A percentile compares a stretch with the other conserved stretches of the same genome.
Conservation (phyloP, 2,113 vertebrate genomes). For the Forbesichthys agassizii region DNA sequence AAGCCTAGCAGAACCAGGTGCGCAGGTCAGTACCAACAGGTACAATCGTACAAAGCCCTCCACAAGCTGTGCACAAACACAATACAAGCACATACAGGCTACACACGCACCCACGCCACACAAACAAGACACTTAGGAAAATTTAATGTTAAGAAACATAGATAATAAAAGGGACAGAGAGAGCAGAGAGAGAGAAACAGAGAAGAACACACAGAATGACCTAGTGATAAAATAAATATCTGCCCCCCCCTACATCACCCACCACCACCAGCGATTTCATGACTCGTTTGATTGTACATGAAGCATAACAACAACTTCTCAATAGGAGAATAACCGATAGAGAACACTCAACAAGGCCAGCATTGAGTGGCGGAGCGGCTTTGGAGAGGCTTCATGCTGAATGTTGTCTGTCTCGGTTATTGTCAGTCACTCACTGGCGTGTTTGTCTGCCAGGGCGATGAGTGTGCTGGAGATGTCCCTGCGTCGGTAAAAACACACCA, state of each 20-base stretch:
- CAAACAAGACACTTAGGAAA: neutral
- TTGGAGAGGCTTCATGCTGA: neutral
- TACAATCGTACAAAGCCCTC: neutral
- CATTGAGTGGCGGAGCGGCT: neutral
- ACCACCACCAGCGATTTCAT: slow-evolving; percentile 21
- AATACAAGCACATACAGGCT: slow-evolving; percentile 1
- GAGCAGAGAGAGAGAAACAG: slow-evolving; percentile 5
- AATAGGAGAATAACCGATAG: slow-evolving; percentile 14
- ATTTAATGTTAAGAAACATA: neutral
- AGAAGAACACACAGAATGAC: neutral
- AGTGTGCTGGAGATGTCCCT: slow-evolving; percentile 95
- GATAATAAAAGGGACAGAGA: neutral
- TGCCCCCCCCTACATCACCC: neutral
- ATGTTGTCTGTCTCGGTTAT: slow-evolving; percentile 15
- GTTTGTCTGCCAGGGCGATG: slow-evolving; percentile 96
- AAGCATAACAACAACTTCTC: slow-evolving; percentile 15
- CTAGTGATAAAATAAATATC: slow-evolving; percentile 25
- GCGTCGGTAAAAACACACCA: slow-evolving; percentile 97
- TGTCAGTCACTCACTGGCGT: slow-evolving; percentile 88
- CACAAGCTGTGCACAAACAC: slow-evolving; percentile 11
- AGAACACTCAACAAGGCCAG: neutral
- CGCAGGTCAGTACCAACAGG: slow-evolving; percentile 22
- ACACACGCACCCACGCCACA: slow-evolving; percentile 12
- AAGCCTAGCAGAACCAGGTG: neutral
- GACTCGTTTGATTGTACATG: slow-evolving; percentile 21